Percentiles rank a stretch among this genome's conserved stretches.
These are phyloP conservation scores for Festucalex cinctus DNA, from an alignment of 2,113 vertebrate species.

Conservation along the genomic window DNA sequence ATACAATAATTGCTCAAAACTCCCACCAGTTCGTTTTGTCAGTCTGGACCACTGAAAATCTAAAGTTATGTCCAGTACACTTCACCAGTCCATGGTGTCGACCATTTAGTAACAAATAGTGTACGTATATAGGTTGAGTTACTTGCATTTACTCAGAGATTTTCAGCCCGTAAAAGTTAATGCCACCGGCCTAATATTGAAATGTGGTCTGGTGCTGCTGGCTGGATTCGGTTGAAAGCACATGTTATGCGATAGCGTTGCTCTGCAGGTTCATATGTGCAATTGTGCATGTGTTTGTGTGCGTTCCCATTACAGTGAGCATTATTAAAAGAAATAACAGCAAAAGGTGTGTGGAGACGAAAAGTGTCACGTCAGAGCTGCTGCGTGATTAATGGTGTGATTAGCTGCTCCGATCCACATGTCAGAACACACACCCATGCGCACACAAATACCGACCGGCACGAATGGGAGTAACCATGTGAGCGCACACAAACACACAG, in stretches of 20 bases:
- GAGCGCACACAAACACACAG: slow-evolving; percentile 37
- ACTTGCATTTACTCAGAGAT: slow-evolving; percentile 3
- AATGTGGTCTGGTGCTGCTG: not conserved
- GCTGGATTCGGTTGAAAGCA: slow-evolving; percentile 22
- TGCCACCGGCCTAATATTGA: not conserved
- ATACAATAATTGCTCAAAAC: too few species aligned
- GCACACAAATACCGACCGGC: slow-evolving; percentile 26
- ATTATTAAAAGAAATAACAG: slow-evolving; percentile 65
- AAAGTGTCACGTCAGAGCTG: slow-evolving; percentile 50
- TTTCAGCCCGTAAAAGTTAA: not conserved
- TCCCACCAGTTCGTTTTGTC: not conserved
- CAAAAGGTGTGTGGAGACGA: slow-evolving; percentile 64
- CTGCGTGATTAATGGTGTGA: slow-evolving; percentile 69
- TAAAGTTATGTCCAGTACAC: not conserved
- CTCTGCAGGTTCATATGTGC: slow-evolving; percentile 16
- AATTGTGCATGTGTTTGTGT: slow-evolving; percentile 7
- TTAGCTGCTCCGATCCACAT: slow-evolving; percentile 52
- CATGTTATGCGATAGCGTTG: slow-evolving; percentile 17
- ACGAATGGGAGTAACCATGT: slow-evolving; percentile 29
- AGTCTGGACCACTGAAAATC: not conserved
- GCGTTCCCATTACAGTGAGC: slow-evolving; percentile 49
- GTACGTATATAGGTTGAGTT: not conserved
- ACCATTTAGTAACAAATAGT: too few species aligned
- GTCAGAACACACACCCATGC: slow-evolving; percentile 46
- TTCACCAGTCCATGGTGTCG: not conserved